Percentiles rank a stretch among this genome's conserved stretches.
phyloP scores from a whole-genome alignment of 2,113 vertebrate species.

The Xiphophorus hellerii region DNA sequence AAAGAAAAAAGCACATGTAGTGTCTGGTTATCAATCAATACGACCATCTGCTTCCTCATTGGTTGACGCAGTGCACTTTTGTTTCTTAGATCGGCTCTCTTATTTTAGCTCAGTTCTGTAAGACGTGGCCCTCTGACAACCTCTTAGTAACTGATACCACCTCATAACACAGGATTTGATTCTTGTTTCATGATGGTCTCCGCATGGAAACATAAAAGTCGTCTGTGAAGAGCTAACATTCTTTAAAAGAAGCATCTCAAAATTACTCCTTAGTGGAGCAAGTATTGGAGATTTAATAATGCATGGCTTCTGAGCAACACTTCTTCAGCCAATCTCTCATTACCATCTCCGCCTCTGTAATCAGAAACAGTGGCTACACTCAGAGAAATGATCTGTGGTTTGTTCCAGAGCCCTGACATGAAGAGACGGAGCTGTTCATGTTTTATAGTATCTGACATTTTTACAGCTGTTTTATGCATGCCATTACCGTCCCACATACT shows the following conservation, averaged over 20 bases:
- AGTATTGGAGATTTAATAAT: constrained; percentile 1
- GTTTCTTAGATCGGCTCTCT: too few relatives aligned
- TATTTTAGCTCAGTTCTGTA: too few relatives aligned
- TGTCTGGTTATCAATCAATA: too few relatives aligned
- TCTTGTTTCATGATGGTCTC: neutral
- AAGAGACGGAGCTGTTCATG: constrained; percentile 5
- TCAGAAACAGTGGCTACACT: neutral
- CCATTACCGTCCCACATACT: constrained; percentile 45
- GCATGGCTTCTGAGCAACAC: neutral
- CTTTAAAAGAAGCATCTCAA: neutral
- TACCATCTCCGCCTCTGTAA: neutral
- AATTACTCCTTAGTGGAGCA: neutral
- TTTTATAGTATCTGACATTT: constrained; percentile 16
- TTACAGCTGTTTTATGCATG: constrained; percentile 29
- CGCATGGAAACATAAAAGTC: neutral
- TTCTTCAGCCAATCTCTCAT: constrained; percentile 9
- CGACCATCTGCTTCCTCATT: too few relatives aligned
- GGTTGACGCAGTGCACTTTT: too few relatives aligned
- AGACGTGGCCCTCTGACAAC: too few relatives aligned
- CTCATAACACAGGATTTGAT: neutral
- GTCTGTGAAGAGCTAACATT: neutral
- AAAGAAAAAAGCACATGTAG: too few relatives aligned
- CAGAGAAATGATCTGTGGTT: neutral
- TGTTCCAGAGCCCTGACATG: neutral
- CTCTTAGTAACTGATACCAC: too few relatives aligned